A percentile compares a stretch with the other conserved stretches of the same genome.
phyloP scores from a whole-genome alignment of 2,113 vertebrate species.

The Microcebus griseorufus region DNA sequence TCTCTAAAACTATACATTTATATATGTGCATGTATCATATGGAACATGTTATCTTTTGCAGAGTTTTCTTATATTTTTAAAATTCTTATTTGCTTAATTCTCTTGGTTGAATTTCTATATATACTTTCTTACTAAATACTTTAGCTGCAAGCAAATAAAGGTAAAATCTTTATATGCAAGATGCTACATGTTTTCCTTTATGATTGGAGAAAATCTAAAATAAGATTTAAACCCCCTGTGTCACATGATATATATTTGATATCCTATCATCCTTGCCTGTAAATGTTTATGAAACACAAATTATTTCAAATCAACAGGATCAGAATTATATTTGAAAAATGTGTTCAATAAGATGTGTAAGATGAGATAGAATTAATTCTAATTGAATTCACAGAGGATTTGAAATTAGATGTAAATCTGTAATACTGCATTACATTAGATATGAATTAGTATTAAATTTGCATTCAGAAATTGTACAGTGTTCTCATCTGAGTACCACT shows the following conservation, averaged over 20 bases:
- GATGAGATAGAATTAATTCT: constrained; percentile 61
- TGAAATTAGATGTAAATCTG: constrained; percentile 63
- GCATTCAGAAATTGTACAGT: constrained; percentile 12
- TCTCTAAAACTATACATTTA: neutral
- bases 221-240: neutral
- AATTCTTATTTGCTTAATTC: neutral
- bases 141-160: neutral
- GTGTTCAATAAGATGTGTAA: constrained; percentile 58
- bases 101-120: neutral
- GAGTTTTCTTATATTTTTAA: neutral
- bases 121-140: neutral
- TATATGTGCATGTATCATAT: neutral
- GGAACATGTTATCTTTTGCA: neutral
- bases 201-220: constrained; percentile 21
- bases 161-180: neutral
- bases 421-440: constrained; percentile 58
- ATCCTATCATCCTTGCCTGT: neutral
- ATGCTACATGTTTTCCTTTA: neutral
- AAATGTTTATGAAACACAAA: constrained; percentile 63
- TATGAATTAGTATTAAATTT: constrained; percentile 56
- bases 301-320: constrained; percentile 56
- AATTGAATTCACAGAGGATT: constrained; percentile 58
- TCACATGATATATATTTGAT: neutral
- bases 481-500: constrained; percentile 27
- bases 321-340: constrained; percentile 63